Evolutionary conservation across 2,888 invertebrate species (phyloP), one percentile per base, ranked within the genome.

Genomic region (Tortrix viridana): DNA sequence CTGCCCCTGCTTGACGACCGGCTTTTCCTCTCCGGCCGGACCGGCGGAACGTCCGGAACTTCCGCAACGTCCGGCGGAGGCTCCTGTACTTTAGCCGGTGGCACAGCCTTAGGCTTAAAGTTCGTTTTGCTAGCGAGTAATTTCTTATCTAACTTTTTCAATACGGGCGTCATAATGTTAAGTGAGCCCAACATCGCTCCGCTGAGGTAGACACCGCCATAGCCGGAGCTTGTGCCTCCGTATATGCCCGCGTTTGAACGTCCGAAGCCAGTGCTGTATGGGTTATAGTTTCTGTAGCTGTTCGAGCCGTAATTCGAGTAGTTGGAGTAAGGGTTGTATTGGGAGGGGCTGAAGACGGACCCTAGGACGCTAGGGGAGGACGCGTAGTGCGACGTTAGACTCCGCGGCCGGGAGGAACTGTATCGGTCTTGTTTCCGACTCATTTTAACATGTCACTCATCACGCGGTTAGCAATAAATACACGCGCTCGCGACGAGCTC

Each of bases 161-260:
- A 80, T 75, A 89, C 93, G 44, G 94, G 93, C 32, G 93, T 90
- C 79, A 93, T 89, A 56, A 94, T 86, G 82, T 93, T 94, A 46
- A 93, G 86, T 3, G 94, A 94, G 20, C 93, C 90, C 58, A 94
- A 83, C 3, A 93, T 82, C 26, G 92, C 92, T 41, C 94, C 92
- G 61, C 95, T 95, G 68, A 95, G 86, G 62, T 94, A 94, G 23
- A 95, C 88, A 52, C 95, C 95, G 9, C 95, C 95, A 74, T 95
- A 95, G 5, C 95, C 95, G 3, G 94, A 94, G 66, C 93, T 84
- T 0, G 94, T 94, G 37, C 94, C 94, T 3, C 94, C 94, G 66
- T 95, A 95, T 60, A 94, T 90, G n/a, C 89, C 88, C 49, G 86
- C 77, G 69, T 85, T 86, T 5, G 88, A 84, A 12, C 92, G 79